Conservation (phyloP, 1,140 invertebrate genomes). For the Nasonia longicornis region DNA sequence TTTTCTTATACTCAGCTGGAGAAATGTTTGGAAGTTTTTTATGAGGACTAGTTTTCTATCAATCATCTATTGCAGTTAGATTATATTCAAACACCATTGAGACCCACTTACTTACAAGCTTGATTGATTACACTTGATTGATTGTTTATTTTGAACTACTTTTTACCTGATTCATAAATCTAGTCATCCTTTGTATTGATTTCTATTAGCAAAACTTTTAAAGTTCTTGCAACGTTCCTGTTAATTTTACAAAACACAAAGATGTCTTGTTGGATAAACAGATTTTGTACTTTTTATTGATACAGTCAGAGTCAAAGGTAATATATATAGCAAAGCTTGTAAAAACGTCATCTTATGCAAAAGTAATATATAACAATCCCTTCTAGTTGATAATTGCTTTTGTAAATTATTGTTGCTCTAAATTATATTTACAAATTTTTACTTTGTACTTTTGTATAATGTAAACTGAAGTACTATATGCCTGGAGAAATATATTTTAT, state of each 20-base stretch:
- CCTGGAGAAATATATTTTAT: background rate
- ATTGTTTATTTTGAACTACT: slow-evolving; percentile 5
- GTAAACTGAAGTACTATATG: background rate
- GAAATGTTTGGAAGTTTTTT: background rate
- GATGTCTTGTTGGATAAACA: background rate
- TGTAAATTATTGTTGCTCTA: background rate
- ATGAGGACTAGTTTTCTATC: background rate
- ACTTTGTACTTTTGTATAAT: slow-evolving; percentile 9
- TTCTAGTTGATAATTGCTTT: background rate
- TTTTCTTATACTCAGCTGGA: background rate
- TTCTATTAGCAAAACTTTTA: background rate
- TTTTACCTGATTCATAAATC: slow-evolving; percentile 28
- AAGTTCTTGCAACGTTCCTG: background rate
- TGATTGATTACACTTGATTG: slow-evolving; percentile 3
- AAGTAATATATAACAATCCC: background rate
- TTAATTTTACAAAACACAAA: slow-evolving; percentile 5
- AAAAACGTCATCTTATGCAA: background rate
- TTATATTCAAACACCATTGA: background rate
- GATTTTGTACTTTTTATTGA: background rate
- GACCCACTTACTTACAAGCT: background rate
- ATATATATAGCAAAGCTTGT: background rate
- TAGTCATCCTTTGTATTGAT: slow-evolving; percentile 19
- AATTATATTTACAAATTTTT: background rate
- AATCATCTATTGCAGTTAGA: background rate
- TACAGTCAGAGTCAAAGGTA: background rate